Percentiles rank a stretch among this genome's conserved stretches.
Evolutionary conservation across 2,113 vertebrate species (phyloP).

Genomic region (Dryoscopus gambensis): DNA sequence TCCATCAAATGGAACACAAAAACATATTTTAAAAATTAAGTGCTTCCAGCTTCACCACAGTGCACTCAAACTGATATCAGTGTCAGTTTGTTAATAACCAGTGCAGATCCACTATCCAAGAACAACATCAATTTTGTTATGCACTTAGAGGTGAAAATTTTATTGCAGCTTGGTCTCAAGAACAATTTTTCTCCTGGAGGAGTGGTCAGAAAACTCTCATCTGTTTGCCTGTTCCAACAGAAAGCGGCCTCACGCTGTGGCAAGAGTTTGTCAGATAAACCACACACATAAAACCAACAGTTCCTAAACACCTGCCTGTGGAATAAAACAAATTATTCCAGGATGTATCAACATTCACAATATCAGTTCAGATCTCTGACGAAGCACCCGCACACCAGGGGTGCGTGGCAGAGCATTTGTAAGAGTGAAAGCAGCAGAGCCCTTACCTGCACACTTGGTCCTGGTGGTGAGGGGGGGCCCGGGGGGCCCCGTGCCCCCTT

Average conservation of each 20-base stretch:
- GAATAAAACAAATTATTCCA: not conserved
- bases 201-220: not conserved
- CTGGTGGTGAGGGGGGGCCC: constrained; percentile 91
- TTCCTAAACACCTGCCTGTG: not conserved
- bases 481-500: constrained; percentile 91
- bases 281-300: not conserved
- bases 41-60: not conserved
- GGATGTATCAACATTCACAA: not conserved
- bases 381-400: not conserved
- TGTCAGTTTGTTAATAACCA: not conserved
- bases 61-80: not conserved
- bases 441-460: constrained; percentile 94
- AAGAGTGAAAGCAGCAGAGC: not conserved
- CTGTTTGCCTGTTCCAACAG: not conserved
- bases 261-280: not conserved
- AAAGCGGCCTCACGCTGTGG: not conserved
- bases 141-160: not conserved
- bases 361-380: not conserved
- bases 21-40: not conserved
- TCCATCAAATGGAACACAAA: not conserved
- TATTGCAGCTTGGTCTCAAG: not conserved
- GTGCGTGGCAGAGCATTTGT: fast-evolving
- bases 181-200: not conserved
- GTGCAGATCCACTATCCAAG: not conserved
- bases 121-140: not conserved